Conservation (phyloP, 2,888 invertebrate genomes). For the Tuberolachnus salignus region DNA sequence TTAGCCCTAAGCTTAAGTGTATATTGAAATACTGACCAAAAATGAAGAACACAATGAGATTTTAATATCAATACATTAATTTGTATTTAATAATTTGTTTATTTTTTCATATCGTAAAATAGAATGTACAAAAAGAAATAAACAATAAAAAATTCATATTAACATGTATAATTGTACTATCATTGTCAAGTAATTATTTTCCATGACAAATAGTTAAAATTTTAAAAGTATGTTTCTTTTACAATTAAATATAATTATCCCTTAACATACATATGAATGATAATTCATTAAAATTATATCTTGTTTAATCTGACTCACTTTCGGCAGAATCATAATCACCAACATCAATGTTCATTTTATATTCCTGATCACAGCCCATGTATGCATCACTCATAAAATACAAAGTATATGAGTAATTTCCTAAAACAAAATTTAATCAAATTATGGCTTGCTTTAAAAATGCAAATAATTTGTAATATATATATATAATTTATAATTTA, state of each 20-base stretch:
- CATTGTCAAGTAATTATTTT: conserved; percentile 4
- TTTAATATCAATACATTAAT: neutral
- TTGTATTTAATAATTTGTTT: neutral
- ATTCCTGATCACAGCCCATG: conserved; percentile 99
- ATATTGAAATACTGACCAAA: too few species aligned
- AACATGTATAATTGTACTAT: neutral
- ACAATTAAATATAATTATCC: neutral
- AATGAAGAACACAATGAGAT: neutral
- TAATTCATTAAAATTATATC: neutral
- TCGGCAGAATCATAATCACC: conserved; percentile 65
- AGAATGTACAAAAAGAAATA: conserved; percentile 20
- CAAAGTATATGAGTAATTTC: conserved; percentile 88
- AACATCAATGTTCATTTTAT: conserved; percentile 86
- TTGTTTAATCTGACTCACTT: conserved; percentile 42
- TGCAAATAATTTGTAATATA: neutral
- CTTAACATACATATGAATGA: conserved; percentile 7
- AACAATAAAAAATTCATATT: conserved; percentile 7
- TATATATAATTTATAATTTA: conserved; percentile 58
- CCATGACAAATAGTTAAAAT: conserved; percentile 28
- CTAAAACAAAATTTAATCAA: conserved; percentile 62
- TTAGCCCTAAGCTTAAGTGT: too few species aligned
- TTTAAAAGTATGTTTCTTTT: conserved; percentile 1
- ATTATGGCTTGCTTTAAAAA: neutral
- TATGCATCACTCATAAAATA: conserved; percentile 99
- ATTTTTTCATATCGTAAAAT: conserved; percentile 13